Evolutionary conservation across 2,888 invertebrate species (phyloP).

Genomic region (Agriotes lineatus): DNA sequence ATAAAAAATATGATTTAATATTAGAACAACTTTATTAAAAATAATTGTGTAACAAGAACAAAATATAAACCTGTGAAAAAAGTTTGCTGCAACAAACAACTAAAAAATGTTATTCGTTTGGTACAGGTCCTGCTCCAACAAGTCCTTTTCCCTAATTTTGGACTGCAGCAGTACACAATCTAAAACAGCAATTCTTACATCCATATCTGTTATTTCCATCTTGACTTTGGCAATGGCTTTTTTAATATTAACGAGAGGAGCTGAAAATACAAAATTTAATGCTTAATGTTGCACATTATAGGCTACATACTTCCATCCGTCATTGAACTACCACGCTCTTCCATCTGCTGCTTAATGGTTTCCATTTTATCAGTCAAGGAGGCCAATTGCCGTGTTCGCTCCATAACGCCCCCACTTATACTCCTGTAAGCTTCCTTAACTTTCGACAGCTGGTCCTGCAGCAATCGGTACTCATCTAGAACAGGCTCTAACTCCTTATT

Average conservation of each 20-base stretch:
- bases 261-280: conserved; percentile 65
- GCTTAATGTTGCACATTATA: background rate
- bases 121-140: conserved; percentile 62
- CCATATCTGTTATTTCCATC: conserved; percentile 91
- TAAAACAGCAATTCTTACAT: conserved; percentile 92
- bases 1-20: too few relatives aligned
- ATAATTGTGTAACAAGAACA: too few relatives aligned
- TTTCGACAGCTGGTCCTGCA: conserved; percentile 76
- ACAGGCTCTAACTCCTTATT: conserved; percentile 89
- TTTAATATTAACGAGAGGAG: conserved; percentile 94
- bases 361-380: conserved; percentile 91
- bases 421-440: conserved; percentile 84
- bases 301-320: conserved; percentile 87
- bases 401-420: conserved; percentile 87
- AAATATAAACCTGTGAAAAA: too few relatives aligned
- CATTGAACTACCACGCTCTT: conserved; percentile 92
- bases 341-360: conserved; percentile 93
- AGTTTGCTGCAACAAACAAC: conserved; percentile 14
- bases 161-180: conserved; percentile 63
- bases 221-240: conserved; percentile 89
- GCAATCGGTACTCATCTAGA: conserved; percentile 82
- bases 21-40: too few relatives aligned
- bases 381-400: conserved; percentile 79
- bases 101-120: conserved; percentile 37
- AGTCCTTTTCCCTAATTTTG: conserved; percentile 63